Conservation (phyloP, 2,888 invertebrate species). For the Herminia tarsipennalis region DNA sequence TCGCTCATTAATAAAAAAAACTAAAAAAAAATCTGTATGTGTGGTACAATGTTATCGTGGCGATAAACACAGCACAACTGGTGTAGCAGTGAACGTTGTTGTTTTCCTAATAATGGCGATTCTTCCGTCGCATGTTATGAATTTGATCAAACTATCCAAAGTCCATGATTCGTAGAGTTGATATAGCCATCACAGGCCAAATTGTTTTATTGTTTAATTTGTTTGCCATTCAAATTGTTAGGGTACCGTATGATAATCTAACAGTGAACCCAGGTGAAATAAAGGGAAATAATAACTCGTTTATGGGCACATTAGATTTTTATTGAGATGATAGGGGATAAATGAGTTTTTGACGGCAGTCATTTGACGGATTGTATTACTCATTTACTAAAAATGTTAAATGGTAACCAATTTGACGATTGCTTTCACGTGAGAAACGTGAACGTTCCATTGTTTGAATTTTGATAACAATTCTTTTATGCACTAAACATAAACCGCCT, state of each 20-base stretch:
- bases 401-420: too few species aligned
- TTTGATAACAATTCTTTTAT: too few species aligned
- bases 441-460: too few species aligned
- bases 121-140: conserved; percentile 61
- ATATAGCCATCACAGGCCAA: conserved; percentile 37
- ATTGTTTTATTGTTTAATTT: conserved; percentile 49
- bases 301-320: too few species aligned
- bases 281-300: too few species aligned
- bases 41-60: conserved; percentile 40
- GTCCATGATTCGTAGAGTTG: conserved; percentile 50
- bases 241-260: conserved; percentile 27
- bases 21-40: background rate
- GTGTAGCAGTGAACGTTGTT: conserved; percentile 52
- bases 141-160: conserved; percentile 51
- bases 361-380: too few species aligned
- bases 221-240: conserved; percentile 24
- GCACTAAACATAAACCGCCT: too few species aligned
- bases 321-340: too few species aligned
- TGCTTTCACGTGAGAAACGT: too few species aligned
- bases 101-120: conserved; percentile 57
- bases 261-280: background rate
- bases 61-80: conserved; percentile 52
- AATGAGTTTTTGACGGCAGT: too few species aligned
- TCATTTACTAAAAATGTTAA: too few species aligned
- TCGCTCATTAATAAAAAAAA: too few species aligned